Evolutionary conservation across 2,797 vertebrate species (phyloP), one percentile per base, ranked within the genome.

Genomic region (Miichthys miiuy): DNA sequence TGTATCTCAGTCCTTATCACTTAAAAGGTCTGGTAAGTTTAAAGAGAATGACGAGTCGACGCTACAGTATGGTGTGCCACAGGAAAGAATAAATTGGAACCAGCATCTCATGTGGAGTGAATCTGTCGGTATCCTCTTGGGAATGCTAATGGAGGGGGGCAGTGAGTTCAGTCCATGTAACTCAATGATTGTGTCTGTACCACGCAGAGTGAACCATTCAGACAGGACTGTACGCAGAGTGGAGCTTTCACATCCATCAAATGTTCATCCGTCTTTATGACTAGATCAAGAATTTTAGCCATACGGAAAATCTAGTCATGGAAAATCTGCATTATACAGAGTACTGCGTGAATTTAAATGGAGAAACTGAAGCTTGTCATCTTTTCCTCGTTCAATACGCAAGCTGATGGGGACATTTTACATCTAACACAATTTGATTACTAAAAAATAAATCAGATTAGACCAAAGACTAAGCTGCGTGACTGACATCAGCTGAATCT

Each of bases 91-190:
- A 66, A 70, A 52, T 46, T 10, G 0, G 3, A 47, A 66, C 42
- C 12, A 52, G 56, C 51, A 21, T 42, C 5, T 21, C 46, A 52
- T 48, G 63, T 30, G 62, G 54, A 81, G 64, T 38, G 38, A 78
- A 63, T 58, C 47, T 62, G 83, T 50, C 10, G 27, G 73, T 4
- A 34, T 83, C 72, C 65, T 72, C 75, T 44, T 23, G 72, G 74
- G 84, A 87, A 73, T 70, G 38, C 48, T 87, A 80, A 86, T 83
- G 78, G 67, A 79, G 55, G 41, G 8, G 55, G 42, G 63, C n/a
- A 73, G 67, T 9, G 60, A 72, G 67, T 68, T 80, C 63, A 82
- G 72, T 70, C 20, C 9, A 48, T 79, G 57, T 70, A 80, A 75
- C 72, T 70, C 66, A 70, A 68, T 72, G 62, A 80, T 54, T 64